phyloP scores from a whole-genome alignment of 1,140 invertebrate species.

The Leptopilina clavipes region DNA sequence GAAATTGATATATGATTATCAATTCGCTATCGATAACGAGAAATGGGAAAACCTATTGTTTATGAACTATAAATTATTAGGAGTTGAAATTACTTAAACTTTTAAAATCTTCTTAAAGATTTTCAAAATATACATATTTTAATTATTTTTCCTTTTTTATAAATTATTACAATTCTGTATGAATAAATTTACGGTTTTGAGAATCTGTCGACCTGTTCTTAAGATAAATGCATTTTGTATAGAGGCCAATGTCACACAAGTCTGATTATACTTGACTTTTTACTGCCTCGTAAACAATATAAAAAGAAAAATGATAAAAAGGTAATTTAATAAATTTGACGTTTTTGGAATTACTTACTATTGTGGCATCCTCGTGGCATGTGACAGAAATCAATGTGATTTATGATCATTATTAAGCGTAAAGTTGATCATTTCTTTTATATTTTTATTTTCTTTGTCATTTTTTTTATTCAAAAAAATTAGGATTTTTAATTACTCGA shows the following conservation, averaged over 20 bases:
- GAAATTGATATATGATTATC: not conserved
- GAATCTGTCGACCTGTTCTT: not conserved
- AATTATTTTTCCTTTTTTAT: not conserved
- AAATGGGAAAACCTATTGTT: not conserved
- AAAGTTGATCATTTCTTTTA: not conserved
- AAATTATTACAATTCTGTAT: not conserved
- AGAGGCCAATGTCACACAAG: slow-evolving; percentile 14
- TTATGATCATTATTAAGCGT: slow-evolving; percentile 14
- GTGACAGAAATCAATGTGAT: slow-evolving; percentile 40
- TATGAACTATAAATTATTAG: not conserved
- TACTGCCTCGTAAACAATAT: not conserved
- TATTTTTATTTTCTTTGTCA: not conserved
- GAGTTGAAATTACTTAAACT: not conserved
- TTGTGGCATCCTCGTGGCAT: slow-evolving; percentile 55
- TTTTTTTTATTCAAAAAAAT: slow-evolving; percentile 30
- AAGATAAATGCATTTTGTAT: not conserved
- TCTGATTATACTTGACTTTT: not conserved
- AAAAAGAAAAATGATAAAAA: not conserved
- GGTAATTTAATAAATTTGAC: slow-evolving; percentile 6
- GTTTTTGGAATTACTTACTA: slow-evolving; percentile 53
- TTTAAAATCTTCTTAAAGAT: not conserved
- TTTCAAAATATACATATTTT: not conserved
- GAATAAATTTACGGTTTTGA: not conserved
- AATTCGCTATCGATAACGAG: not conserved
- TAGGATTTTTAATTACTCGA: too few species aligned